Base-by-base conservation (phyloP, 2,888 invertebrate species). In the Dilophus febrilis region DNA sequence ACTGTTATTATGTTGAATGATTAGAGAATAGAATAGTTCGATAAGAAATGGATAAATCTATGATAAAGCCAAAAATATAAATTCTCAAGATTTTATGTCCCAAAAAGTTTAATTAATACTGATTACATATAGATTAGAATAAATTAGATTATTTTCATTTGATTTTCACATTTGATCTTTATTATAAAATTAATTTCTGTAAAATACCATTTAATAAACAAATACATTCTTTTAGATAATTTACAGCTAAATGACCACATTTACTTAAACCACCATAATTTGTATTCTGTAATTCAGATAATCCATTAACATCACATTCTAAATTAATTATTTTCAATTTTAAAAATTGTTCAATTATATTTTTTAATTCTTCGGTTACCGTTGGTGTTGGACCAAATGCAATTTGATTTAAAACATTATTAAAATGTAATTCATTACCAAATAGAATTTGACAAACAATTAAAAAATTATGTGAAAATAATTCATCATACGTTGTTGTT, bases 391-490 rank as follows among this genome's bases (percentile, higher is more conserved):
- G 47, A 1, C 64, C 62, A 45, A 61, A 63, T n/a, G 61, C 61
- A 11, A 58, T 51, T 47, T 60, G 56, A 47, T 53, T 59, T 3
- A 64, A 51, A 0, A 58, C 37, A 48, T 64, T 64, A 3, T 56
- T 49, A 46, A 52, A 63, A 42, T 53, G 43, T 1, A 55, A 50
- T 26, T 51, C 40, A 39, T 56, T 57, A 40, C 56, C 55, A 32
- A 63, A 58, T 12, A 63, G 45, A 30, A 64, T 46, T 42, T 57
- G 53, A 2, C 64, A 43, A 0, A 57, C 55, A 4, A 61, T 54
- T 39, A 53, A 49, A 8, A 81, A 68, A 60, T 75, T 76, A 53
- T 78, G 80, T 51, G 77, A 80, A 38, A 72, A 22, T 22, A 8
- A 4, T 22, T 36, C 28, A 28, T 28, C 29, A 17, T 17, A 16